A percentile compares a stretch with the other conserved stretches of the same genome.
phyloP scores from a whole-genome alignment of 2,888 invertebrate species.

The Xylophagus ater region DNA sequence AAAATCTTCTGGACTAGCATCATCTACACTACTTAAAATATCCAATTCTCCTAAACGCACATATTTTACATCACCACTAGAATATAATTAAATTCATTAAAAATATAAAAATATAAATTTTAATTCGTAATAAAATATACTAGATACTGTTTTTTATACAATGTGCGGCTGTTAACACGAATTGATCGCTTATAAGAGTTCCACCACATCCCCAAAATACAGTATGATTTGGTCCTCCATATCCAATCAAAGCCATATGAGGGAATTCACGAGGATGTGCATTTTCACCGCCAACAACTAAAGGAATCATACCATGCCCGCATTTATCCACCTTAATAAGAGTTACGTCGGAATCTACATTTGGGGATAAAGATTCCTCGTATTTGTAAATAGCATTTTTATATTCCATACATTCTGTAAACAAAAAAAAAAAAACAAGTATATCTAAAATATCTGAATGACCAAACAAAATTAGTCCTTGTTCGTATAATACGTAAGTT shows the following conservation, averaged over 20 bases:
- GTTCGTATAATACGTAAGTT: too few relatives aligned
- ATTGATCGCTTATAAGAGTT: slow-evolving; percentile 44
- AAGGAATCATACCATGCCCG: slow-evolving; percentile 17
- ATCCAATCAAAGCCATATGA: slow-evolving; percentile 31
- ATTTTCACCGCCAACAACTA: slow-evolving; percentile 23
- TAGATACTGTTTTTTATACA: too few relatives aligned
- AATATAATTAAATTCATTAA: neutral
- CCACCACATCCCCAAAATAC: slow-evolving; percentile 46
- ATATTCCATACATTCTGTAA: slow-evolving; percentile 13
- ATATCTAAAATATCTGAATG: too few relatives aligned
- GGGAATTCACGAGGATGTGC: slow-evolving; percentile 29
- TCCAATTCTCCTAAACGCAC: slow-evolving; percentile 32
- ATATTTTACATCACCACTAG: slow-evolving; percentile 25
- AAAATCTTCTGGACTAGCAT: slow-evolving; percentile 30
- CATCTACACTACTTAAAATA: slow-evolving; percentile 26
- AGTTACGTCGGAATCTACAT: neutral
- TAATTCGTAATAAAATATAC: too few relatives aligned
- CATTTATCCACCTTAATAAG: slow-evolving; percentile 8
- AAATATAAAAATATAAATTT: too few relatives aligned
- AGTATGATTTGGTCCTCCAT: slow-evolving; percentile 12
- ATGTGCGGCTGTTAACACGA: slow-evolving; percentile 51
- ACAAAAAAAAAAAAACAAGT: too few relatives aligned
- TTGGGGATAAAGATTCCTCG: neutral
- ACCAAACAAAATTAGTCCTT: too few relatives aligned
- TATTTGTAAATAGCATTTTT: slow-evolving; percentile 5